Base-by-base conservation (phyloP, 2,797 vertebrate species). In the Gastrophryne carolinensis region DNA sequence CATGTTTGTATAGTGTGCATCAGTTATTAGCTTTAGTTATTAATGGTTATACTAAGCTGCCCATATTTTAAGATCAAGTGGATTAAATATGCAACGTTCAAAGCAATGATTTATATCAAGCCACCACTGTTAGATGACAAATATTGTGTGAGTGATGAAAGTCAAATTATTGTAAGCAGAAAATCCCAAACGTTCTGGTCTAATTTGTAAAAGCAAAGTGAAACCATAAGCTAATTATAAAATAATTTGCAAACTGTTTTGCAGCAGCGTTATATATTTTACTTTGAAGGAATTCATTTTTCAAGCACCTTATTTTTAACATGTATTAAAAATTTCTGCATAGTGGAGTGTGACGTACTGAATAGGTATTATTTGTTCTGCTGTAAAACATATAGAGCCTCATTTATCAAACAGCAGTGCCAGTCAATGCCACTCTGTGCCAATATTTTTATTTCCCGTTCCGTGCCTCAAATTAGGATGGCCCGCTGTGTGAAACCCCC, bases 51-150 rank as follows among this genome's bases (percentile, higher is more conserved):
- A 64, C 60, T 30, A 34, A 53, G 41, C 70, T 29, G 47, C 49
- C 37, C 41, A 30, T 64, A 64, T 53, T 64, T 54, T 49, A 63
- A 53, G 60, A 73, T 65, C 65, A 65, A 65, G 27, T 64, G 72
- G 34, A 73, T 73, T 73, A 65, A 35, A 64, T 64, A 34, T 30
- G 61, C 26, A 73, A 53, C 37, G 53, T 50, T 35, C 61, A 52
- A 61, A 60, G 41, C 47, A 32, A 61, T 61, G 41, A 72, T 50
- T 61, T 72, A 72, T 60, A 52, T 26, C 34, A 34, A 35, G 50
- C 41, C 61, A 53, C 62, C 53, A 63, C 60, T 54, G 54, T 73
- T 49, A 53, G 15, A 73, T 37, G 27, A 63, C 69, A 61, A 49
- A 54, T 68, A 56, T 56, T 69, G 66, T 57, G 41, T 69, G 26